Evolutionary conservation across 2,888 invertebrate species (phyloP).

Genomic region (Hirtodrosophila confusa): DNA sequence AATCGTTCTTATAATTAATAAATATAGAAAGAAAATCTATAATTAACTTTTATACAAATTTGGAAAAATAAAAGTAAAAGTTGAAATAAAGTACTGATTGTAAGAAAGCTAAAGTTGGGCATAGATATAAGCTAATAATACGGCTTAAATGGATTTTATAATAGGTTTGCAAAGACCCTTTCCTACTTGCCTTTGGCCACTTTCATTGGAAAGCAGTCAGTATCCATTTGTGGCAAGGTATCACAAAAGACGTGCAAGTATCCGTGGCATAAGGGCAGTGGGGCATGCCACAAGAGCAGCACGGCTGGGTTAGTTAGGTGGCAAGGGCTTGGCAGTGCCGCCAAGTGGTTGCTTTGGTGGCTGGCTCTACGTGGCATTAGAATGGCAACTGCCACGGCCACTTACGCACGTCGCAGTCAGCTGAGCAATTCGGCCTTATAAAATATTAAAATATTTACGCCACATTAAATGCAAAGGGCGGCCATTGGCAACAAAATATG

Average conservation of each 20-base stretch:
- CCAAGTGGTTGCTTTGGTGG: constrained; percentile 39
- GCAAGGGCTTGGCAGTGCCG: constrained; percentile 16
- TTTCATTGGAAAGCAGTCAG: constrained; percentile 9
- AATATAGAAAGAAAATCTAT: no score
- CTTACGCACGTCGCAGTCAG: constrained; percentile 80
- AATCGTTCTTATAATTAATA: no score
- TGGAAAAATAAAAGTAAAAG: no score
- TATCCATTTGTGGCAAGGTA: constrained; percentile 36
- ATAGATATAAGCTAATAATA: no score
- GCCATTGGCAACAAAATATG: constrained; percentile 70
- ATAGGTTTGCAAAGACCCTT: background rate
- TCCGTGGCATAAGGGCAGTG: constrained; percentile 39
- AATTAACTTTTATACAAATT: no score
- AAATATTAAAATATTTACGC: constrained; percentile 81
- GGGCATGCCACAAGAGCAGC: constrained; percentile 31
- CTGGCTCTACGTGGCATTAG: constrained; percentile 72
- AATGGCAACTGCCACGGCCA: constrained; percentile 79
- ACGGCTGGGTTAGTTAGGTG: constrained; percentile 1
- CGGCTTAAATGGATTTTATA: background rate
- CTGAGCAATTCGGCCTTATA: constrained; percentile 71
- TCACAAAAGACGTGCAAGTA: constrained; percentile 49
- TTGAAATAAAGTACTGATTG: no score
- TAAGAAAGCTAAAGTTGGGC: no score
- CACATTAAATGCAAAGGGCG: constrained; percentile 76
- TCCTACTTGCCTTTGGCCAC: background rate